Percentiles rank a stretch among this genome's conserved stretches.
Evolutionary conservation across 2,113 vertebrate species (phyloP).

Genomic region (Semnornis frantzii): DNA sequence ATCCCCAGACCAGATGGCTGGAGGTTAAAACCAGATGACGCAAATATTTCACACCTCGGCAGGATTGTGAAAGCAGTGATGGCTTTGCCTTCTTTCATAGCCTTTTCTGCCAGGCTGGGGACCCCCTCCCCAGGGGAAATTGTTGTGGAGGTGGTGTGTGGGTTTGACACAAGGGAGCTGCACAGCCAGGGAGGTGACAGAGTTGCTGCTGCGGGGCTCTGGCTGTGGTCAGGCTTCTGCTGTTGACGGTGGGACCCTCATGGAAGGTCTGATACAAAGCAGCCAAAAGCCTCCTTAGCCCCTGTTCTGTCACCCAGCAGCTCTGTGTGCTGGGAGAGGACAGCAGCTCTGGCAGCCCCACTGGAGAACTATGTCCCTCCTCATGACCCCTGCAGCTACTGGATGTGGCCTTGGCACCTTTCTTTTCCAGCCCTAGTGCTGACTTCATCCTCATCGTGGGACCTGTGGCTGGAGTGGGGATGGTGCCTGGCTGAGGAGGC

Average conservation of each 20-base stretch:
- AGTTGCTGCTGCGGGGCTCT: not conserved
- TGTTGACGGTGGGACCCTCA: not conserved
- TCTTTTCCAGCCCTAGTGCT: not conserved
- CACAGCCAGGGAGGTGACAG: not conserved
- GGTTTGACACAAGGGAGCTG: fast-evolving
- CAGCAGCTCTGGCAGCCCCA: fast-evolving
- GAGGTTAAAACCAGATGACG: not conserved
- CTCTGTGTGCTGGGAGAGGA: not conserved
- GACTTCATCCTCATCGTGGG: not conserved
- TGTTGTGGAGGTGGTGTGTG: not conserved
- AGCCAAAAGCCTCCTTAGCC: not conserved
- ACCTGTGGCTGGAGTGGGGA: not conserved
- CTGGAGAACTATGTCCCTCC: not conserved
- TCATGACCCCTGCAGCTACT: not conserved
- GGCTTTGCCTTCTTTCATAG: not conserved
- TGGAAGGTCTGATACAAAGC: too few species aligned
- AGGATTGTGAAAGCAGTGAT: fast-evolving
- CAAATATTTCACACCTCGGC: not conserved
- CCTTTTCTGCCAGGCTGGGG: not conserved
- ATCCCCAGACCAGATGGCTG: not conserved
- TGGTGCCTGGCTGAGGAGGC: too few species aligned
- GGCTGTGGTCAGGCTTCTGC: not conserved
- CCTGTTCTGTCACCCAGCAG: not conserved
- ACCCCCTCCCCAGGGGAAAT: not conserved
- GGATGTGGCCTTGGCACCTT: not conserved